Evolutionary conservation across 2,888 invertebrate species (phyloP).

Genomic region (Clitarchus hookeri): DNA sequence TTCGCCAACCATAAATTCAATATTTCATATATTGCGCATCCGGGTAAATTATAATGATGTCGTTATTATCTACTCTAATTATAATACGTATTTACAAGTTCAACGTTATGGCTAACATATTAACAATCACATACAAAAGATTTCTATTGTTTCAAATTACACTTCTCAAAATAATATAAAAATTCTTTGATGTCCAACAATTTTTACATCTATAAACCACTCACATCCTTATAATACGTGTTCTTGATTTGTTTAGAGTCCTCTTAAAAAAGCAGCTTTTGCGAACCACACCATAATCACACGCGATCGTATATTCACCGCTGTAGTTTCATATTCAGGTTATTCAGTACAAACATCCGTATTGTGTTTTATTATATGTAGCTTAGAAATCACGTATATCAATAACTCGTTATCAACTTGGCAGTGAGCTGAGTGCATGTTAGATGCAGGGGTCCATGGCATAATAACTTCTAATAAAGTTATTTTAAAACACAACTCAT

Average conservation of each 20-base stretch:
- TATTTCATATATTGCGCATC: not conserved
- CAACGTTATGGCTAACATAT: slow-evolving; percentile 5
- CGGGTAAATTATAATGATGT: not conserved
- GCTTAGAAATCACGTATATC: no score
- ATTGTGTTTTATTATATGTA: no score
- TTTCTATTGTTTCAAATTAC: not conserved
- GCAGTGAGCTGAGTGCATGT: no score
- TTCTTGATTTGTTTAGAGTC: not conserved
- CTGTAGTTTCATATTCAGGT: not conserved
- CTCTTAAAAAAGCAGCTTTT: not conserved
- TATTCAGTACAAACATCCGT: no score
- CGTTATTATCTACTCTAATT: not conserved
- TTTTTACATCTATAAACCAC: not conserved
- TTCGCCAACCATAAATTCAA: not conserved
- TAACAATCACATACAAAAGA: slow-evolving; percentile 7
- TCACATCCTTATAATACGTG: not conserved
- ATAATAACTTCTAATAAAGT: no score
- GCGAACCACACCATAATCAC: not conserved
- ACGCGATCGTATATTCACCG: not conserved
- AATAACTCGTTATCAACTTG: no score
- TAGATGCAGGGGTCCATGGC: no score
- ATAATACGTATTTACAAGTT: not conserved
- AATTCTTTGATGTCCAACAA: slow-evolving; percentile 7
- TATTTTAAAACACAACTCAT: no score
- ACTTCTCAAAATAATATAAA: not conserved